These are phyloP conservation scores for Hydrophis major DNA, from an alignment of 2,797 vertebrate species.

Conservation along the genomic window DNA sequence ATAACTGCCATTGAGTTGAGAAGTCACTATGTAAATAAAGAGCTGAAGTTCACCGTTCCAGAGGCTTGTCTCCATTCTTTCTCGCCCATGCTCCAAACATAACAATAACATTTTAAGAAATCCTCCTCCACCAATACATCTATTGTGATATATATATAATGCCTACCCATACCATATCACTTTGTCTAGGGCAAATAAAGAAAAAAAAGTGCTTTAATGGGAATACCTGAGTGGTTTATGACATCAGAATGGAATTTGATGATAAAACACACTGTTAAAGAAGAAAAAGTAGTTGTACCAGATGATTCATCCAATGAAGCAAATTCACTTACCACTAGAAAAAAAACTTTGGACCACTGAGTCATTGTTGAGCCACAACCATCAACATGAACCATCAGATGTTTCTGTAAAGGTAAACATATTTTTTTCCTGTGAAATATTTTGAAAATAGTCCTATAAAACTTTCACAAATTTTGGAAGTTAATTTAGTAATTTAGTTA, in stretches of 20 bases:
- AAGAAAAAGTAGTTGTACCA: constrained; percentile 6
- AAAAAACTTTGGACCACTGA: constrained; percentile 21
- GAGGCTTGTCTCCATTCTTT: too few species aligned
- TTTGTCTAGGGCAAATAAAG: constrained; percentile 2
- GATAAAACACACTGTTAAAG: constrained; percentile 38
- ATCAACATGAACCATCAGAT: background rate
- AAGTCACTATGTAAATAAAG: too few species aligned
- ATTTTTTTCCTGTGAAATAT: background rate
- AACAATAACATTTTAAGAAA: constrained; percentile 4
- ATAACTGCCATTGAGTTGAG: too few species aligned
- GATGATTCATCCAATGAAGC: constrained; percentile 53
- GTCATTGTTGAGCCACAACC: background rate
- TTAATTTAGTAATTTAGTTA: background rate
- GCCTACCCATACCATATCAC: background rate
- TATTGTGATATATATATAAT: background rate
- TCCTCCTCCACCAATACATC: background rate
- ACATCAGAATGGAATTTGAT: constrained; percentile 42
- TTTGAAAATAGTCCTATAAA: background rate
- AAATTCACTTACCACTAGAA: constrained; percentile 32
- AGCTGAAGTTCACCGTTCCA: too few species aligned
- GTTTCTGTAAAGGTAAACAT: constrained; percentile 20
- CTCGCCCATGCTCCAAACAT: too few species aligned
- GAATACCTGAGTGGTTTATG: constrained; percentile 44
- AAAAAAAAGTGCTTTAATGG: constrained; percentile 2
- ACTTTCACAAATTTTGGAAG: background rate